Evolutionary conservation across 2,797 vertebrate species (phyloP), one percentile per base, ranked within the genome.

Genomic region (Heliangelus exortis): DNA sequence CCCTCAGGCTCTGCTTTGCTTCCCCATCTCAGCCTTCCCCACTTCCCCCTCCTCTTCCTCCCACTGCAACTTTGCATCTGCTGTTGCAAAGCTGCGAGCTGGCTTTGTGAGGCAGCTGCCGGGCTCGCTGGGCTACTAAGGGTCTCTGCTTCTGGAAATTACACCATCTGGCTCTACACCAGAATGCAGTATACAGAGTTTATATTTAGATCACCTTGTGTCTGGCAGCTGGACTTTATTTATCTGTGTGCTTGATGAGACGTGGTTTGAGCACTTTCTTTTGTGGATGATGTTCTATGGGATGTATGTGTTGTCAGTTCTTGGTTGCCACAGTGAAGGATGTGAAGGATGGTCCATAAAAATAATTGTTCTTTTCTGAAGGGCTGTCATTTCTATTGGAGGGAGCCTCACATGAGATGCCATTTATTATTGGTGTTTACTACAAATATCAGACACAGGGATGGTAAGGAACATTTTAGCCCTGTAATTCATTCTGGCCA

Each of bases 131-230:
- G 36, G 65, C 26, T 62, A 20, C 26, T 62, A 18, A 87, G 62
- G 89, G 61, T 65, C 81, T 74, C 78, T 48, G 86, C 90, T 84
- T 33, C 90, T 94, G 90, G 78, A 93, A 94, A 87, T 84, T 18
- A 26, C 65, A 93, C 92, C 92, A 86, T 95, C 92, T 94, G 94
- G 89, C 94, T 7, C 0, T 50, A 28, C 58, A 48, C 47, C 54
- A 59, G 77, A 47, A 58, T 4, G 2, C 68, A 26, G 47, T 34
- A 10, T 23, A 28, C 7, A 23, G 53, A 43, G 67, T 61, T 92
- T 79, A 82, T 95, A 84, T 95, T 93, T 95, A 95, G 85, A 86
- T 91, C 59, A 93, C 85, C 89, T 90, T 84, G 23, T 84, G 20
- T 76, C 67, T 90, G 80, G 90, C 80, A 55, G 89, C 83, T 96